Base-by-base conservation (phyloP, 2,113 vertebrate species). In the Cyanoderma ruficeps region DNA sequence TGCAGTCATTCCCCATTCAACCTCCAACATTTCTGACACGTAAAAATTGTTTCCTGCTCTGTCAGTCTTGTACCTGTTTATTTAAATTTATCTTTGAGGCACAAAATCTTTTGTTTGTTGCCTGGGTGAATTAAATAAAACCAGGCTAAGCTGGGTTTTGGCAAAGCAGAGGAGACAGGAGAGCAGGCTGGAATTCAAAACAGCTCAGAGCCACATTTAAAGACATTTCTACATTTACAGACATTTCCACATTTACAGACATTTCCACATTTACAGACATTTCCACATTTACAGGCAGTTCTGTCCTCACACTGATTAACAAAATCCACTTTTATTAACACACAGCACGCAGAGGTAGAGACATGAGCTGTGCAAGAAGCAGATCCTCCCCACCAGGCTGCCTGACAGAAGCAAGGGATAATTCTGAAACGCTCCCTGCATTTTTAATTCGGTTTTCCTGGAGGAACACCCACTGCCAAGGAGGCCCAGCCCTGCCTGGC, bases 281-380 rank as follows among this genome's bases (percentile, higher is more conserved):
- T 57, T 16, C 24, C 6, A 16, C 11, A 4, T 47, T 59, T 23
- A 6, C 22, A 72, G 22, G 0, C 47, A 49, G 22, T 42, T 44
- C 80, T 30, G 18, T 3, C 60, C 72, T 42, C 67, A 60, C 47
- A 2, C 15, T 15, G 11, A 61, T 19, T 10, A 37, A 13, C 37
- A 41, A 42, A 64, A 30, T 4, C 6, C 70, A 3, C 33, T 31
- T 47, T 10, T 24, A 33, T 47, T 25, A 18, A 20, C 47, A 5
- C 12, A 2, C 30, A 17, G 4, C 35, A 13, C 0, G 2, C 27
- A 19, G 12, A 28, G 1, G 9, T 1, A 49, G 33, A 60, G 5
- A 6, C 49, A 12, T 0, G 17, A 47, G 11, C 8, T 10, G 53
- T n/a, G 41, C 9, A 2, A 37, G 13, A 15, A 42, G 47, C 6